Conservation (phyloP, 1,140 invertebrate species). For the Drosophila serrata region DNA sequence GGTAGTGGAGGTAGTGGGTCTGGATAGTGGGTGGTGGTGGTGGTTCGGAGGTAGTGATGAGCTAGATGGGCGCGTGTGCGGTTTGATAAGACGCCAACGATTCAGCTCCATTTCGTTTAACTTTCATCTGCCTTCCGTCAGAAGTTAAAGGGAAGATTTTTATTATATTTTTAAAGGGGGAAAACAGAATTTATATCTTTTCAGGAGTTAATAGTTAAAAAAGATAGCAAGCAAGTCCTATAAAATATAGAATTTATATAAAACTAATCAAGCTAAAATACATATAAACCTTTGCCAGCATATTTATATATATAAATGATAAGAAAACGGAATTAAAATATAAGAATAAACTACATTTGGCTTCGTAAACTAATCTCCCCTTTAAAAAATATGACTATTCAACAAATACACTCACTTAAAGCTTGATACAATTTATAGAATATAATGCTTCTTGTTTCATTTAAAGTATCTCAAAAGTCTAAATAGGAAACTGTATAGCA, state of each 20-base stretch:
- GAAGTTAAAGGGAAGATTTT: conserved; percentile 5
- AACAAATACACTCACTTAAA: neutral
- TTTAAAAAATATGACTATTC: neutral
- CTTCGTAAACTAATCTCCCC: neutral
- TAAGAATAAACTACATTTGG: rapidly evolving
- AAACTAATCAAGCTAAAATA: neutral
- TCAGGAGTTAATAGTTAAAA: neutral
- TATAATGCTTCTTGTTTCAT: too few relatives aligned
- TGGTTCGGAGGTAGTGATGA: conserved; percentile 24
- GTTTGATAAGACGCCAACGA: conserved; percentile 72
- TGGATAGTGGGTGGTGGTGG: conserved; percentile 1
- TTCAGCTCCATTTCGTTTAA: conserved; percentile 52
- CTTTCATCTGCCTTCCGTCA: conserved; percentile 28
- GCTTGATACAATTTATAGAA: too few relatives aligned
- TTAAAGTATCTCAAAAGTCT: neutral
- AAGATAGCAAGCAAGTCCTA: neutral
- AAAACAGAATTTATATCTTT: neutral
- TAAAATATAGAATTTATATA: neutral
- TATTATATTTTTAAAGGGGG: conserved; percentile 1
- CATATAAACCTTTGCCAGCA: neutral
- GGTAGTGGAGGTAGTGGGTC: neutral
- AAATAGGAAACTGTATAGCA: conserved; percentile 11
- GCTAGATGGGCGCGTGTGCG: conserved; percentile 69
- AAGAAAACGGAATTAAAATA: too few relatives aligned
- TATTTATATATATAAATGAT: neutral